Percentiles rank a stretch among this genome's conserved stretches.
Conservation (phyloP, 2,888 invertebrate genomes). For the Leptogaster cylindrica region DNA sequence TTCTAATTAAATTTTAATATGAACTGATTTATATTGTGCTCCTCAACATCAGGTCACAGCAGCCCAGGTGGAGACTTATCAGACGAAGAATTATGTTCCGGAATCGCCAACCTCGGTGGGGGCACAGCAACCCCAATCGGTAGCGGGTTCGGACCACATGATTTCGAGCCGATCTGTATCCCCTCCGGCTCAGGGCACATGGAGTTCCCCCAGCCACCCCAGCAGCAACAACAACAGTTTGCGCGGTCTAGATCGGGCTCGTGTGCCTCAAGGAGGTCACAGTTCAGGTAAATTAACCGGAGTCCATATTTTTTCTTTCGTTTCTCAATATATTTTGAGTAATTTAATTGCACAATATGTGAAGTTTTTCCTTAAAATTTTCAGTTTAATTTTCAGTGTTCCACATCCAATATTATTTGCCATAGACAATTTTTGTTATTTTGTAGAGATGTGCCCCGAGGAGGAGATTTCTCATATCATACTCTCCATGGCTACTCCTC, state of each 20-base stretch:
- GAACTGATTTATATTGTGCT: background rate
- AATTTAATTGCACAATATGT: background rate
- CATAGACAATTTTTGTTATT: too few relatives aligned
- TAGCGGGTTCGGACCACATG: constrained; percentile 60
- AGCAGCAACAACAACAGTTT: constrained; percentile 58
- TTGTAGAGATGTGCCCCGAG: too few relatives aligned
- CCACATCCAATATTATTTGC: too few relatives aligned
- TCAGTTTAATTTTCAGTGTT: too few relatives aligned
- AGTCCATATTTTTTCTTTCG: constrained; percentile 13
- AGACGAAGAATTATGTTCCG: constrained; percentile 62
- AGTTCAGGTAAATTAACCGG: constrained; percentile 57
- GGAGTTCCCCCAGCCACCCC: constrained; percentile 60
- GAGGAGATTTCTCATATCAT: too few relatives aligned
- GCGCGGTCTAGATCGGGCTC: constrained; percentile 62
- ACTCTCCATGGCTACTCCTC: too few relatives aligned
- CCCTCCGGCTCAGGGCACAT: constrained; percentile 58
- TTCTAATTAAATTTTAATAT: background rate
- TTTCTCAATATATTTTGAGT: constrained; percentile 26
- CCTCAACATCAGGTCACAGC: constrained; percentile 59
- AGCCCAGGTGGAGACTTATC: constrained; percentile 64
- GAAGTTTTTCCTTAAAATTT: background rate
- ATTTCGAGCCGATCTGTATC: constrained; percentile 63
- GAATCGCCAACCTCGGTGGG: constrained; percentile 60
- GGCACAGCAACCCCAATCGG: constrained; percentile 61
- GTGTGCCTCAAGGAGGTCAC: constrained; percentile 62